These are phyloP conservation scores for Colletes gigas DNA, from an alignment of 1,140 invertebrate genomes.

Conservation along the genomic window DNA sequence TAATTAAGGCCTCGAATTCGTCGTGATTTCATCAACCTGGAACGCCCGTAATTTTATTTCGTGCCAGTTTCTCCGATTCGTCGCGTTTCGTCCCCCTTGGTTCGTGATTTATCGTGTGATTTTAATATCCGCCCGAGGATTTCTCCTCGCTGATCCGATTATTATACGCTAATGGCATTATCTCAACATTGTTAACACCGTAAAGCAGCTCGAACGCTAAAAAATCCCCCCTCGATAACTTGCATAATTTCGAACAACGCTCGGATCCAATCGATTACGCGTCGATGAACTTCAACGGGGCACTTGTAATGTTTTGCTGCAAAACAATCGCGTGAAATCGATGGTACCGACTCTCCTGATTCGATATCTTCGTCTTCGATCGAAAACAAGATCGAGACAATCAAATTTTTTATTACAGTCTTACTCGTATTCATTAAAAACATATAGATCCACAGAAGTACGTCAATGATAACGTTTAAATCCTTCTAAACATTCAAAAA, in stretches of 20 bases:
- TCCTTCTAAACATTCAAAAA: too few species aligned
- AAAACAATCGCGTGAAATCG: background rate
- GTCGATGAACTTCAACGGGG: constrained; percentile 7
- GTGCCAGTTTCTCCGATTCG: background rate
- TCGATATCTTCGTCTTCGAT: background rate
- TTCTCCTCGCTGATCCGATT: constrained; percentile 18
- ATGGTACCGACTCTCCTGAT: too few species aligned
- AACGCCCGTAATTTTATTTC: constrained; percentile 28
- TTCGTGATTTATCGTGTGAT: constrained; percentile 9
- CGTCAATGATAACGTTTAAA: too few species aligned
- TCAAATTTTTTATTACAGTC: too few species aligned
- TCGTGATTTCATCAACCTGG: constrained; percentile 24
- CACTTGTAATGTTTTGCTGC: background rate
- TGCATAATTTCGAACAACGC: constrained; percentile 10
- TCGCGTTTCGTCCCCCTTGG: background rate
- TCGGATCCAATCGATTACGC: background rate
- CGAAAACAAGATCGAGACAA: too few species aligned
- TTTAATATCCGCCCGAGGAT: constrained; percentile 29
- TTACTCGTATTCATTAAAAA: too few species aligned
- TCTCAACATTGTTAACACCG: constrained; percentile 9
- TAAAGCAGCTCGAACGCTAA: background rate
- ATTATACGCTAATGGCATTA: constrained; percentile 20
- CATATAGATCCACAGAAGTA: too few species aligned
- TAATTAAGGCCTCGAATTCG: constrained; percentile 23
- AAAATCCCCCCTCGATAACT: background rate